These are phyloP conservation scores for Rhabdomys dilectus DNA, from an alignment of 2,113 vertebrate genomes.

Conservation along the genomic window DNA sequence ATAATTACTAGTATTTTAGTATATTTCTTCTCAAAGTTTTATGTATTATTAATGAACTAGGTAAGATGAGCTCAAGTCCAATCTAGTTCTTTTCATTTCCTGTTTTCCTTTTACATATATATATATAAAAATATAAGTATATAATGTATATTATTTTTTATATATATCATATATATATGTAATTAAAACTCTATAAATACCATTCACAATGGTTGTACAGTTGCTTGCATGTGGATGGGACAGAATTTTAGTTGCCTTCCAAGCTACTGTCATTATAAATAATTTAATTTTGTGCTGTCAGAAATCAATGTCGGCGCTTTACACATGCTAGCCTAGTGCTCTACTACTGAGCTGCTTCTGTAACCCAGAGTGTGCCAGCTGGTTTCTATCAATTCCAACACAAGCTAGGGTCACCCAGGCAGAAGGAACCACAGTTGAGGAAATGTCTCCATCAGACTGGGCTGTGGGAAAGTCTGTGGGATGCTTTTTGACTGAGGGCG, in stretches of 20 bases:
- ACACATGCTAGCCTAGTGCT: background rate
- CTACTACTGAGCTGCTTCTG: background rate
- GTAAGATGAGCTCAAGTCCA: background rate
- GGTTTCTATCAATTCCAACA: background rate
- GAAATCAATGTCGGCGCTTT: background rate
- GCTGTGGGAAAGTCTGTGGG: background rate
- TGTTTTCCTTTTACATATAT: no score
- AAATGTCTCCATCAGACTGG: background rate
- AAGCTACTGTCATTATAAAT: conserved; percentile 16
- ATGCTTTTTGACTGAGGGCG: background rate
- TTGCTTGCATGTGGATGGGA: background rate
- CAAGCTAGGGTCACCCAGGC: background rate
- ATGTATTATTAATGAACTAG: background rate
- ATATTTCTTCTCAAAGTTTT: background rate
- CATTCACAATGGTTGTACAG: background rate
- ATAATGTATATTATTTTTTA: no score
- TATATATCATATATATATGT: no score
- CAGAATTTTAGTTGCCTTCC: background rate
- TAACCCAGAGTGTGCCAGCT: background rate
- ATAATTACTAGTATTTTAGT: background rate
- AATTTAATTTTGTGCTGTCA: background rate
- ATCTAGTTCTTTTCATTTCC: conserved; percentile 43
- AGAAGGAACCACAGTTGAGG: background rate
- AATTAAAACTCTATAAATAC: background rate
- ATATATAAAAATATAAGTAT: no score